Evolutionary conservation across 30 jellyfish, hydroid and myxozoan genomes (phyloP), one percentile per base, ranked within the genome.

Genomic region (Aurelia aurita complex sp. Pacific): DNA sequence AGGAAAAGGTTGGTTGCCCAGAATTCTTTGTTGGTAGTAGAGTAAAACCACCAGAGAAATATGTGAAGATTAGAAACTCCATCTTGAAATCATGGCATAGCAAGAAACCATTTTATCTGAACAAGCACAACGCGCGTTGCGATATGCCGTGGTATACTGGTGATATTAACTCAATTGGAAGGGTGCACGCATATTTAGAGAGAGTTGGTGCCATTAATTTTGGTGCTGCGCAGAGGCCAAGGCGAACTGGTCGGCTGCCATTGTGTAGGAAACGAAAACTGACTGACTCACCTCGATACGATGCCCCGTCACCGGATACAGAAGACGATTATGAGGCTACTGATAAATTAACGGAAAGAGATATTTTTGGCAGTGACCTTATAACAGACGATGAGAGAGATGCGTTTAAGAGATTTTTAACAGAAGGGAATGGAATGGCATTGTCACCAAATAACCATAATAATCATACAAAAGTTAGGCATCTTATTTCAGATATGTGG

Each of bases 11-110:
- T 23, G 96, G 88, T 12, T 86, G 96, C 78, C 89, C 89, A 15
- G 96, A 86, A 69, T 86, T 86, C 76, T 86, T 86, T 62, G 64
- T 68, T 38, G 96, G 96, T 5, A 86, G 96, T 71, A 46, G 77
- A 35, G 96, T 77, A 9, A 86, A 86, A 67, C 87, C 96, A 12
- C 96, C 96, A n/a, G 96, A 86, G 38, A 76, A 77, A 35, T 86
- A 86, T 42, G 83, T 76, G 80, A 86, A 76, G 40, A 86, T 86
- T 35, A 54, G 96, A 65, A 80, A 77, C 69, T 73, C 96, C 36
- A 86, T 86, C 17, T 19, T 86, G 63, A 72, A 73, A 19, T 77
- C 88, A 10, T 86, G 96, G 96, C 89, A 75, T 14, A 43, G 16
- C 35, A 69, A 60, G 69, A 86, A 68, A 55, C 96, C 96, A 76